phyloP scores from a whole-genome alignment of 2,888 invertebrate species.

The Heliconius cydno region DNA sequence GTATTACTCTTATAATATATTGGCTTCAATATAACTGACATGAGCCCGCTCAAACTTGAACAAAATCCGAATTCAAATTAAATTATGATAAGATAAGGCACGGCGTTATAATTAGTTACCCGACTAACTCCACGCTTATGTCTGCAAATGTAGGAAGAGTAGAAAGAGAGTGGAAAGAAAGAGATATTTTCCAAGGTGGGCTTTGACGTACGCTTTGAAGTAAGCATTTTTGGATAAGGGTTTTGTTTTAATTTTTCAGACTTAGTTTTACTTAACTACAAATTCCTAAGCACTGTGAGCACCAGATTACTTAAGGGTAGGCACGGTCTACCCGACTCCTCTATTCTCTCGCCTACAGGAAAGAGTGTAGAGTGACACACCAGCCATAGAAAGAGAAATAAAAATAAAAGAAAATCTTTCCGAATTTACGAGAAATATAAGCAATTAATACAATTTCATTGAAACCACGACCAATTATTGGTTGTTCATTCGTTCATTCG shows the following conservation, averaged over 20 bases:
- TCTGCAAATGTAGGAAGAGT: not conserved
- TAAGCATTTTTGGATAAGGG: too few species aligned
- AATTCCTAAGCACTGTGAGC: not conserved
- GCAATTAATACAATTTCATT: slow-evolving; percentile 11
- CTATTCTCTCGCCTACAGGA: too few species aligned
- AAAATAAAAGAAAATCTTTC: not conserved
- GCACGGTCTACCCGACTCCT: not conserved
- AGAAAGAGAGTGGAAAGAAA: not conserved
- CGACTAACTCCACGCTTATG: not conserved
- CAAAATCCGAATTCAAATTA: not conserved
- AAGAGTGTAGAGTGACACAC: too few species aligned
- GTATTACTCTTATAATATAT: not conserved
- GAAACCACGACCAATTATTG: slow-evolving; percentile 1
- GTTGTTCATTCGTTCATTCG: not conserved
- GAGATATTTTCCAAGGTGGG: not conserved
- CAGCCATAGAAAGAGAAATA: too few species aligned
- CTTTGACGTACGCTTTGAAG: not conserved
- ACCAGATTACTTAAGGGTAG: not conserved
- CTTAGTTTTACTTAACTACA: not conserved
- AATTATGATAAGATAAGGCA: not conserved
- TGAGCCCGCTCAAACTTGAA: not conserved
- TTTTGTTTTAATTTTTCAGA: not conserved
- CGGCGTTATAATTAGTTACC: not conserved
- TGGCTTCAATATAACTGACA: not conserved
- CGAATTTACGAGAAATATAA: not conserved